Conservation (phyloP, 1,140 invertebrate genomes). For the Oedothorax gibbosus region DNA sequence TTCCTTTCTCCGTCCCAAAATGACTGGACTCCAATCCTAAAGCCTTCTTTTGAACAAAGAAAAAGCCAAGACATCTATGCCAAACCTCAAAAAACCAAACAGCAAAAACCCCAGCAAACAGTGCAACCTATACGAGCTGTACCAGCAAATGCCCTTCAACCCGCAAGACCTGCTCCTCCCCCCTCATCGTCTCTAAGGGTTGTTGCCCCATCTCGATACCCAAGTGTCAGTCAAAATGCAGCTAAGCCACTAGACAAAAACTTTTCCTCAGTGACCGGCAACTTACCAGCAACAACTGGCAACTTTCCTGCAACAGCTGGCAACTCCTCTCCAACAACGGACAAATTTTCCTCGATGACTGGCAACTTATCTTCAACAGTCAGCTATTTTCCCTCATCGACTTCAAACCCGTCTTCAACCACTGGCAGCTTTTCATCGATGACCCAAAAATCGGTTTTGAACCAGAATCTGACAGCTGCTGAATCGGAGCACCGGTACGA, state of each 20-base stretch:
- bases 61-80: conserved; percentile 2
- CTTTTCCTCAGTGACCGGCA: neutral
- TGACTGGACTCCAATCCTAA: neutral
- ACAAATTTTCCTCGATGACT: no score
- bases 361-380: no score
- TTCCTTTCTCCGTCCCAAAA: conserved; percentile 6
- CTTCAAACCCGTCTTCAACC: no score
- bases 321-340: neutral
- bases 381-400: no score
- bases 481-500: conserved; percentile 54
- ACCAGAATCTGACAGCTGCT: neutral
- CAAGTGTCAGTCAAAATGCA: neutral
- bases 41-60: neutral
- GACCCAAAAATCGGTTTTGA: neutral
- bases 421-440: neutral
- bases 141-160: conserved; percentile 7
- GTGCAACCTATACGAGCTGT: no score
- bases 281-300: neutral
- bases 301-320: neutral
- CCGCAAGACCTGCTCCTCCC: conserved; percentile 17
- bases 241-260: conserved; percentile 1
- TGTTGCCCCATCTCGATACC: conserved; percentile 44
- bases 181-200: conserved; percentile 18
- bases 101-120: neutral
- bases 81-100: neutral